Evolutionary conservation across 2,113 vertebrate genomes (phyloP).

Genomic region (Girardinichthys multiradiatus): DNA sequence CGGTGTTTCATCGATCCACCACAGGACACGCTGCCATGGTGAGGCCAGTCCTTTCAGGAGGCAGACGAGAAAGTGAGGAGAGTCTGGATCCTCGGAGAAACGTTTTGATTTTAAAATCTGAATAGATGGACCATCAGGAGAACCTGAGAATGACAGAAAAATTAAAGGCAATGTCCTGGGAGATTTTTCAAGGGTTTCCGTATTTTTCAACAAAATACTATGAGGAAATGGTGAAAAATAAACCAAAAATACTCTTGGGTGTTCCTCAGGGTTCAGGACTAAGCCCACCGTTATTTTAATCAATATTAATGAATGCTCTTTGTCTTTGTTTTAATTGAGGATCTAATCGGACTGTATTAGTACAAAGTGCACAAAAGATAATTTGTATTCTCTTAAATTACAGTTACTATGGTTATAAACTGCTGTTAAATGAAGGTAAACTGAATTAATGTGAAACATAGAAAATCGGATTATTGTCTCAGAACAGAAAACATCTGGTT

Average conservation of each 20-base stretch:
- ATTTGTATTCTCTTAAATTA: too few relatives aligned
- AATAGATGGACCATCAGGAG: constrained; percentile 8
- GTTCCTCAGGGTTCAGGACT: neutral
- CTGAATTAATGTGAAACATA: too few relatives aligned
- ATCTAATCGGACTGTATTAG: neutral
- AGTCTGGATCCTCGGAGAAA: neutral
- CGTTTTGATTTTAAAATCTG: constrained; percentile 12
- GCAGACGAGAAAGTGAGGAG: constrained; percentile 52
- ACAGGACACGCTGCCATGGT: constrained; percentile 30
- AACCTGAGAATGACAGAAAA: constrained; percentile 1
- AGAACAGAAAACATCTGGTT: neutral
- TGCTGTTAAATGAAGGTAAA: too few relatives aligned
- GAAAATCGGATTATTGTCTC: too few relatives aligned
- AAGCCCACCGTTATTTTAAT: neutral
- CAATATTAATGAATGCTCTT: neutral
- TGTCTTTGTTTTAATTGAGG: neutral
- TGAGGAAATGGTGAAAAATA: neutral
- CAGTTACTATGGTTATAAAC: too few relatives aligned
- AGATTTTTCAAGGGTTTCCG: neutral
- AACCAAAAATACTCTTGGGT: neutral
- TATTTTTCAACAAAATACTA: neutral
- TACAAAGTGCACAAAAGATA: neutral
- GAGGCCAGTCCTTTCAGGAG: constrained; percentile 23
- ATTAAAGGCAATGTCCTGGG: too few relatives aligned
- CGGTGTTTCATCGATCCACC: constrained; percentile 39